Evolutionary conservation across 2,113 vertebrate genomes (phyloP).

Genomic region (Tursiops truncatus): DNA sequence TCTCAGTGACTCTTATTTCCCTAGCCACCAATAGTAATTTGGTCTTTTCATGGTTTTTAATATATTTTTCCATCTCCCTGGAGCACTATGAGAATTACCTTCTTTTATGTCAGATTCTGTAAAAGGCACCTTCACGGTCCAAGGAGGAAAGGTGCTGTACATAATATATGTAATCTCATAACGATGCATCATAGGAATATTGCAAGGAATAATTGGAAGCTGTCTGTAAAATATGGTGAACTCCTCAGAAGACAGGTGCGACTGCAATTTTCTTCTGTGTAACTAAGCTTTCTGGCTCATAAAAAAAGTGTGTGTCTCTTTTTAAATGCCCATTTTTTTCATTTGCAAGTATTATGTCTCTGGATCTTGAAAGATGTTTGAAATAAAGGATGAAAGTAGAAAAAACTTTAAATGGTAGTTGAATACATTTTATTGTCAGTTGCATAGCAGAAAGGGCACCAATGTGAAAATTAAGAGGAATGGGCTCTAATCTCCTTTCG

Average conservation of each 20-base stretch:
- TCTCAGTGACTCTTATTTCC: slow-evolving; percentile 66
- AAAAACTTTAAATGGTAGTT: not conserved
- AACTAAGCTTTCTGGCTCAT: slow-evolving; percentile 29
- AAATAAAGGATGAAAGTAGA: slow-evolving; percentile 1
- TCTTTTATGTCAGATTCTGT: slow-evolving; percentile 63
- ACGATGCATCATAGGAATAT: not conserved
- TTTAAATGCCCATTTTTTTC: not conserved
- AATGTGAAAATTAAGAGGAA: not conserved
- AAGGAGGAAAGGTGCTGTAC: slow-evolving; percentile 30
- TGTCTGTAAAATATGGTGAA: slow-evolving; percentile 31
- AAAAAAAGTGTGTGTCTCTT: slow-evolving; percentile 31
- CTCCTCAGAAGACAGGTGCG: not conserved
- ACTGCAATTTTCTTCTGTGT: not conserved
- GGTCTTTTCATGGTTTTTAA: slow-evolving; percentile 68
- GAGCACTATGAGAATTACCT: slow-evolving; percentile 63
- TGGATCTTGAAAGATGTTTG: not conserved
- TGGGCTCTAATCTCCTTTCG: not conserved
- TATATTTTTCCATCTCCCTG: slow-evolving; percentile 63
- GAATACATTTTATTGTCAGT: not conserved
- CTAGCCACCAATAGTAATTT: slow-evolving; percentile 63
- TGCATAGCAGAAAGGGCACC: not conserved
- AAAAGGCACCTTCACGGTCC: slow-evolving; percentile 68
- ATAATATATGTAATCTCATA: slow-evolving; percentile 48
- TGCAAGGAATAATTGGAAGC: not conserved
- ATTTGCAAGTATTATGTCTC: not conserved